A percentile compares a stretch with the other conserved stretches of the same genome.
phyloP scores from a whole-genome alignment of 2,888 invertebrate species.

The Thymelicus acteon region DNA sequence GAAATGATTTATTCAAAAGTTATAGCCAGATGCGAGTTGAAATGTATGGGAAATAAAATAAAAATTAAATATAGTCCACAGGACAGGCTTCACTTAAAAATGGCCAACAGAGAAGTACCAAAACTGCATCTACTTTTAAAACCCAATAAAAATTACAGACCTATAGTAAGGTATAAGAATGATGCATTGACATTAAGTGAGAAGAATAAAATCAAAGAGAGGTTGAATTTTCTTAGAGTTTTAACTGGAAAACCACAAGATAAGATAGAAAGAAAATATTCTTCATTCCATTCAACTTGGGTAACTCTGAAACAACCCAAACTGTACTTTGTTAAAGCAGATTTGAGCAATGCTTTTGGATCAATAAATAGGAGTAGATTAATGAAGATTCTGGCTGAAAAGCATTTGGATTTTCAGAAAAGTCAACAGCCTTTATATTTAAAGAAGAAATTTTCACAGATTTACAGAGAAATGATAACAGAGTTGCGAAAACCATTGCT shows the following conservation, averaged over 20 bases:
- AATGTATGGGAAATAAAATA: conserved; percentile 58
- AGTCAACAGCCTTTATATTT: conserved; percentile 54
- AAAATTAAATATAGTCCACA: conserved; percentile 53
- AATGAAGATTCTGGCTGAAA: conserved; percentile 63
- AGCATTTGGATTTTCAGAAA: conserved; percentile 57
- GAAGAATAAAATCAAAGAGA: conserved; percentile 69
- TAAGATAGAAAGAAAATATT: conserved; percentile 64
- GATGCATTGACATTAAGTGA: conserved; percentile 51
- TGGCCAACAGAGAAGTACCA: conserved; percentile 61
- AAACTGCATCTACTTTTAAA: conserved; percentile 72
- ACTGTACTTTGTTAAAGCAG: conserved; percentile 77
- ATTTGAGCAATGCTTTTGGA: conserved; percentile 80
- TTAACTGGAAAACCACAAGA: conserved; percentile 53
- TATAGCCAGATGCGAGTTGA: conserved; percentile 59
- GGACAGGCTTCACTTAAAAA: conserved; percentile 55
- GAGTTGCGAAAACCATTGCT: conserved; percentile 70
- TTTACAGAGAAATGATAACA: conserved; percentile 65
- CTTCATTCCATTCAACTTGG: conserved; percentile 62
- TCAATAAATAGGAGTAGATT: conserved; percentile 69
- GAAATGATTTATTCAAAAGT: conserved; percentile 62
- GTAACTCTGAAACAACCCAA: conserved; percentile 61
- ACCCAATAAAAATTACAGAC: conserved; percentile 65
- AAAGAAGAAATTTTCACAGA: conserved; percentile 63
- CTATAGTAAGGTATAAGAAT: conserved; percentile 73
- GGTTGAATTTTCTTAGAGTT: conserved; percentile 61